phyloP scores from a whole-genome alignment of 1,140 invertebrate species.

The Lepidurus arcticus region DNA sequence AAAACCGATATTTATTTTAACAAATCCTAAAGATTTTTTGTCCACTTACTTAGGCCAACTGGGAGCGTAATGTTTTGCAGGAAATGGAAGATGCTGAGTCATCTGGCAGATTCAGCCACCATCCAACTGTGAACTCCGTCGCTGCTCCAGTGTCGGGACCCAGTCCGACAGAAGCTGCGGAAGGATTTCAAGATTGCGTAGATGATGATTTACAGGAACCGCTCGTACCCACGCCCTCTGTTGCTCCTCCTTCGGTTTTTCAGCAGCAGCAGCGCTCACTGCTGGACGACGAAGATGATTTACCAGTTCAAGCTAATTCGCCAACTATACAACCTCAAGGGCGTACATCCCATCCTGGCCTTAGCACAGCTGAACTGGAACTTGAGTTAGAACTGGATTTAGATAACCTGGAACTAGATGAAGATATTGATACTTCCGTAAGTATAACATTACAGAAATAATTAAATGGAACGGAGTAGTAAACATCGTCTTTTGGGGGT shows the following conservation, averaged over 20 bases:
- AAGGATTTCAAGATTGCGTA: constrained; percentile 35
- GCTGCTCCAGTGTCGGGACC: constrained; percentile 17
- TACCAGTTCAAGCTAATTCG: constrained; percentile 8
- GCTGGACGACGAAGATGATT: constrained; percentile 22
- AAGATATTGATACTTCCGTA: constrained; percentile 56
- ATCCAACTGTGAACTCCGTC: constrained; percentile 33
- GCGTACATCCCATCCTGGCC: constrained; percentile 30
- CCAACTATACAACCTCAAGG: constrained; percentile 34
- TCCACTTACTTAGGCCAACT: constrained; percentile 51
- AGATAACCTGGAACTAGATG: constrained; percentile 52
- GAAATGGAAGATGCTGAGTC: constrained; percentile 61
- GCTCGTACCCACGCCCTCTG: constrained; percentile 17
- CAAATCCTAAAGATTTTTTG: constrained; percentile 31
- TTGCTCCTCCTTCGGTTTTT: constrained; percentile 40
- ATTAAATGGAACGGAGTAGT: constrained; percentile 25
- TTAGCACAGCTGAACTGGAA: constrained; percentile 44
- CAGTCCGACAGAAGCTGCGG: constrained; percentile 32
- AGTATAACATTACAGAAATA: neutral
- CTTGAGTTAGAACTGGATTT: constrained; percentile 50
- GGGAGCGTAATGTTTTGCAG: constrained; percentile 63
- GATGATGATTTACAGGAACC: constrained; percentile 27
- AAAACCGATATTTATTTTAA: neutral
- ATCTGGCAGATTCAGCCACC: constrained; percentile 50
- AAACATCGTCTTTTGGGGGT: constrained; percentile 44
- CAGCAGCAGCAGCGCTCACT: constrained; percentile 38